phyloP scores from a whole-genome alignment of 1,140 invertebrate species.

The Anthonomus grandis region DNA sequence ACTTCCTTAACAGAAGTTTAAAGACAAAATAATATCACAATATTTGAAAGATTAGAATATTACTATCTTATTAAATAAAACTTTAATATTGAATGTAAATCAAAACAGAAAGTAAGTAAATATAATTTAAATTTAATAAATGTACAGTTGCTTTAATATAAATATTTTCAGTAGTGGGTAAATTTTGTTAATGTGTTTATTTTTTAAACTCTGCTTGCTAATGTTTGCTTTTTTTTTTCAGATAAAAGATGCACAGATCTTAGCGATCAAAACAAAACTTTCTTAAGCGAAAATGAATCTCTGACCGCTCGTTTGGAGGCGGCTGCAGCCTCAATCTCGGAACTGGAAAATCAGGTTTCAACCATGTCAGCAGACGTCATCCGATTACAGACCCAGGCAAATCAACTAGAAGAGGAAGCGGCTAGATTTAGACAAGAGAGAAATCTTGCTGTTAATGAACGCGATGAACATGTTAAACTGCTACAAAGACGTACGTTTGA shows the following conservation, averaged over 20 bases:
- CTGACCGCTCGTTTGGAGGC: slow-evolving; percentile 60
- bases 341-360: slow-evolving; percentile 61
- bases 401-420: slow-evolving; percentile 55
- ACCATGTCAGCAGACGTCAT: slow-evolving; percentile 58
- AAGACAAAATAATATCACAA: no score
- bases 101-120: no score
- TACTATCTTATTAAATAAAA: no score
- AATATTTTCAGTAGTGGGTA: no score
- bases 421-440: slow-evolving; percentile 57
- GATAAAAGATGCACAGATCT: slow-evolving; percentile 58
- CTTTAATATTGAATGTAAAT: no score
- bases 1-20: no score
- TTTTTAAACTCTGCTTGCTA: slow-evolving; percentile 1
- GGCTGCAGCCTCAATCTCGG: slow-evolving; percentile 58
- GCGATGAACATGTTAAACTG: slow-evolving; percentile 65
- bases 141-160: no score
- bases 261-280: slow-evolving; percentile 56
- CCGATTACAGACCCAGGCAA: slow-evolving; percentile 59
- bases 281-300: slow-evolving; percentile 61
- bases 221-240: slow-evolving; percentile 48
- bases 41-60: no score
- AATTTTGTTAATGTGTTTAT: background rate
- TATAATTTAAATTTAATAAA: no score
- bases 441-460: slow-evolving; percentile 65
- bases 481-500: slow-evolving; percentile 66